Base-by-base conservation (phyloP, 2,888 invertebrate species). In the Drosophila mettleri region DNA sequence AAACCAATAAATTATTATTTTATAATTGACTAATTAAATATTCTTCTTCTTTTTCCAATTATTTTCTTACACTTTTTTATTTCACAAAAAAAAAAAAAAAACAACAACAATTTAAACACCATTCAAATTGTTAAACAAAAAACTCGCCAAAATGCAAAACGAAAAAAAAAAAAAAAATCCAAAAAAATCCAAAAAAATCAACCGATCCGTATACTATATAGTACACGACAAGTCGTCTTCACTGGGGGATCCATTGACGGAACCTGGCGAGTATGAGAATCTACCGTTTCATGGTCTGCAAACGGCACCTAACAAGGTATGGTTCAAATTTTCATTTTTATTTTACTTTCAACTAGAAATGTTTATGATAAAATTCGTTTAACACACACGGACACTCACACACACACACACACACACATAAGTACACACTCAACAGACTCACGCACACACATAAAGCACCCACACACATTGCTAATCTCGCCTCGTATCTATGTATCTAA, bases 281-380 rank as follows among this genome's bases (percentile, higher is more conserved):
- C 95, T 98, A 90, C 98, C 98, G 91, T 98, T 98, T 95, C 98
- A 98, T 93, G 97, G 97, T 89, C 95, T 98, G 91, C 97, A 97
- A 93, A 96, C 97, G 93, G 97, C 97, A 91, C 97, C 97, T 89
- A 91, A 97, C 93, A 98, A 98, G 96, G 98, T 98, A 95, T 76
- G 89, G 90, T 74, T 78, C 45, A 59, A 24, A 31, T 59, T 46
- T 66, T 57, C 34, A 39, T 66, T 49, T 53, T 53, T 49, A 22
- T 20, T 49, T 31, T 27, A 38, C 18, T 18, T 33, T 76, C 31
- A 55, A n/a, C 58, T 63, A 53, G 59, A 73, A 60, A 36, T 34
- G 45, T 49, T 58, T 27, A 46, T 66, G 45, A 46, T 46, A 12
- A 43, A 20, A 57, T n/a, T 55, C 24, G 46, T 51, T 54, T 33